Evolutionary conservation across 2,888 invertebrate genomes (phyloP), one percentile per base, ranked within the genome.

Genomic region (Gandaritis pyraliata): DNA sequence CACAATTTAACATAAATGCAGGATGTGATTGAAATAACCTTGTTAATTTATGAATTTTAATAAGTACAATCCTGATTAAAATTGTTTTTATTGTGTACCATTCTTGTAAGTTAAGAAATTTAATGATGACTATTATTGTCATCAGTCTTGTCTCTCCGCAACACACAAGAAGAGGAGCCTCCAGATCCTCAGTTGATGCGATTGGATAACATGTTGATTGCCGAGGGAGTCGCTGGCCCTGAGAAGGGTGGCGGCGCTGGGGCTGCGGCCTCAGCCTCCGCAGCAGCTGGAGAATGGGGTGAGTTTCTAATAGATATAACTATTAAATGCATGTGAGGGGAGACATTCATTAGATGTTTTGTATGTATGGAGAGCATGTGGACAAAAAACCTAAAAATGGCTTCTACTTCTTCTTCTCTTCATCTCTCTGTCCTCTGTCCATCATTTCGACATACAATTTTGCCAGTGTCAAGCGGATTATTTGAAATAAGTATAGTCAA

Each of bases 101-200:
- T 23, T 23, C 23, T 6, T 6, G 3, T 6, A 33, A 33, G 33
- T 33, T 33, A 8, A 8, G 0, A 7, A 33, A 29, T 29, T 33
- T 33, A 33, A 33, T 11, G 10, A 16, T 43, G 43, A 4, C n/a
- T 13, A 13, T 41, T 43, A 11, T 11, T 55, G 15, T 39, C 23
- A 30, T 29, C 92, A 95, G 98, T 98, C 18, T 93, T 99, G 77
- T 98, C 98, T 74, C 95, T 98, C 81, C 95, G 98, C 77, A 98
- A 98, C 90, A 98, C 98, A 64, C 98, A 98, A 93, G 99, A 99
- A 91, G 98, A 99, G 85, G 98, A 99, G 85, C 98, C 98, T 2
- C 98, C 98, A 84, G 99, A 99, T 93, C 98, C 99, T 7, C 99
- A 99, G 87, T 93, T 99, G 78, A 99, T 99, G 98, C 95, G 99